Conservation (phyloP, 2,888 invertebrate species). For the Pogonocherus hispidulus region DNA sequence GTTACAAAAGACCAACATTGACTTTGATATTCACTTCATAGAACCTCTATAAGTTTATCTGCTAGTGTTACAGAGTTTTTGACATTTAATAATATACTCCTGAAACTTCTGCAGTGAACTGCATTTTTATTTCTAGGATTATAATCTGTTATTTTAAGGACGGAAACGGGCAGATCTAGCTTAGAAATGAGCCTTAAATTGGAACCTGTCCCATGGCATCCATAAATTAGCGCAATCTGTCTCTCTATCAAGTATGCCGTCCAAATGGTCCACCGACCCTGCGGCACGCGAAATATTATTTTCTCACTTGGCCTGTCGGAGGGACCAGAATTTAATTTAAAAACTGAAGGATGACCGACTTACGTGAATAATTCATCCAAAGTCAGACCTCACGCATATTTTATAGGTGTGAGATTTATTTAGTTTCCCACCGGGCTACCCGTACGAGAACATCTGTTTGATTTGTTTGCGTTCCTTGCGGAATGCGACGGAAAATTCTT, state of each 20-base stretch:
- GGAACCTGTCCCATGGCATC: neutral
- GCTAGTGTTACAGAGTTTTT: no score
- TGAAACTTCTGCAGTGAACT: no score
- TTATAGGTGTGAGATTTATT: slow-evolving; percentile 64
- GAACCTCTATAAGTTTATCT: no score
- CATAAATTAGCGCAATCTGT: neutral
- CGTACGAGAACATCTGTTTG: slow-evolving; percentile 53
- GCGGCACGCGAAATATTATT: slow-evolving; percentile 29
- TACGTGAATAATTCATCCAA: slow-evolving; percentile 65
- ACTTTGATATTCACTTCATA: no score
- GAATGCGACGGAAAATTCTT: neutral
- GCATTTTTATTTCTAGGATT: no score
- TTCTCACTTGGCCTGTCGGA: slow-evolving; percentile 50
- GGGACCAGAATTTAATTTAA: slow-evolving; percentile 55
- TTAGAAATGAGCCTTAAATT: neutral
- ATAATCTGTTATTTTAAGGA: no score
- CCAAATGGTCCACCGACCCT: neutral
- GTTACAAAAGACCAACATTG: no score
- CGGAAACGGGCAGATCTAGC: no score
- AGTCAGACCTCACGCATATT: slow-evolving; percentile 64
- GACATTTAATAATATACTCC: no score
- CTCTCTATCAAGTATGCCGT: neutral
- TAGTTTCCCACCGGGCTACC: slow-evolving; percentile 60
- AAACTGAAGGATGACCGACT: slow-evolving; percentile 61
- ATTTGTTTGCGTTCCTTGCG: slow-evolving; percentile 12